phyloP scores from a whole-genome alignment of 2,113 vertebrate species.

The Podiceps cristatus region DNA sequence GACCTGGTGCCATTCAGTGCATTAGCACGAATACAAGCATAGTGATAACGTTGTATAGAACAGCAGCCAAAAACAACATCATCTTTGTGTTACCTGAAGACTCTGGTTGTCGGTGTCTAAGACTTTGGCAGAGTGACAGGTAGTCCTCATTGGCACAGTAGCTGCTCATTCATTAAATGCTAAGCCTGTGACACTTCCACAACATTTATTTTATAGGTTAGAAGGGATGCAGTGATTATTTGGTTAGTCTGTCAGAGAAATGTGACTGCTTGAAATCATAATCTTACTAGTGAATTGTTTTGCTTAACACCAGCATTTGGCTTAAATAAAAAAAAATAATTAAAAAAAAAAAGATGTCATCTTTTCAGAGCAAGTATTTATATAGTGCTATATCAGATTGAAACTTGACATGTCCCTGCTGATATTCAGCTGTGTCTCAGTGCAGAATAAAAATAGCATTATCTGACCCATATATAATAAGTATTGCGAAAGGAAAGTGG shows the following conservation, averaged over 20 bases:
- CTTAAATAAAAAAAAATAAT: not conserved
- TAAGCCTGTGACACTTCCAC: not conserved
- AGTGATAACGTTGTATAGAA: not conserved
- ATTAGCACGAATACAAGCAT: not conserved
- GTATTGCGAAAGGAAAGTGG: not conserved
- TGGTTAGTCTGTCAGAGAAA: not conserved
- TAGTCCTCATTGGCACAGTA: not conserved
- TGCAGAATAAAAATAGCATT: not conserved
- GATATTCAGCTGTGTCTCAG: not conserved
- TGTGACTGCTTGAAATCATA: not conserved
- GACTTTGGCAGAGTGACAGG: not conserved
- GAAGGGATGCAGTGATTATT: not conserved
- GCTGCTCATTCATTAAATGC: not conserved
- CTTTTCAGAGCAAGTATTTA: not conserved
- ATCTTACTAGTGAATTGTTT: not conserved
- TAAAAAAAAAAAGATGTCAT: not conserved
- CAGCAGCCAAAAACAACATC: not conserved
- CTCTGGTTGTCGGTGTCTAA: rapidly evolving
- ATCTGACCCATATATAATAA: not conserved
- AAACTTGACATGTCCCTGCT: not conserved
- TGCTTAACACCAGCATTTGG: not conserved
- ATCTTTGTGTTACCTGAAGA: not conserved
- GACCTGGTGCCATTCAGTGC: not conserved
- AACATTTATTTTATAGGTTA: not conserved
- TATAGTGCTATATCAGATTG: not conserved